These are phyloP conservation scores for Struthio camelus DNA, from an alignment of 2,113 vertebrate genomes.

Conservation along the genomic window DNA sequence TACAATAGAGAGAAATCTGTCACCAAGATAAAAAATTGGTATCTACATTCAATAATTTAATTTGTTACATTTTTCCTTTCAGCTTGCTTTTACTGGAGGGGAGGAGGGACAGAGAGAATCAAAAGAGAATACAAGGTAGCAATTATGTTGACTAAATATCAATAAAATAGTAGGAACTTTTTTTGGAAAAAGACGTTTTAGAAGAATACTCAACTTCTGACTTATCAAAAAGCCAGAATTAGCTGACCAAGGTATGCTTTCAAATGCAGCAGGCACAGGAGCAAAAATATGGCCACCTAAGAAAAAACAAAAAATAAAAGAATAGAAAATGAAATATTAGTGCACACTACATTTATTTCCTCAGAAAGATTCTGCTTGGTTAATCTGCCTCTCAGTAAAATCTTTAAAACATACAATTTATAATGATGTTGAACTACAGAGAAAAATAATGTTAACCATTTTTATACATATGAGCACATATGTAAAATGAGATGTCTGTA, in stretches of 20 bases:
- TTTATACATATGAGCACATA: background rate
- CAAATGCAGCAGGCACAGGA: background rate
- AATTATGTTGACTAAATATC: background rate
- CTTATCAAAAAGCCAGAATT: background rate
- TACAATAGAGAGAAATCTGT: background rate
- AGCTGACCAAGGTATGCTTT: background rate
- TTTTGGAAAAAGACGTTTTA: background rate
- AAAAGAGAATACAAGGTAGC: background rate
- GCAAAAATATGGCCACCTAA: background rate
- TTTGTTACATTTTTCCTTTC: background rate
- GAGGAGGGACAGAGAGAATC: accelerated
- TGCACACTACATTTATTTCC: background rate
- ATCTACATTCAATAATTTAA: background rate
- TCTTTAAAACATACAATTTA: background rate
- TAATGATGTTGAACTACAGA: background rate
- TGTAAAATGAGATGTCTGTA: background rate
- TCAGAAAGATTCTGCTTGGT: background rate
- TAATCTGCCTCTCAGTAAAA: background rate
- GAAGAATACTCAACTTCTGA: background rate
- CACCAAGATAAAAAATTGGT: background rate
- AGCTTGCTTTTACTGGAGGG: background rate
- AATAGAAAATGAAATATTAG: background rate
- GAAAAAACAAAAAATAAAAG: background rate
- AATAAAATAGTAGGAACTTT: background rate
- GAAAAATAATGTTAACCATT: background rate